Conservation (phyloP, 2,113 vertebrate species). For the Nothoprocta perdicaria region DNA sequence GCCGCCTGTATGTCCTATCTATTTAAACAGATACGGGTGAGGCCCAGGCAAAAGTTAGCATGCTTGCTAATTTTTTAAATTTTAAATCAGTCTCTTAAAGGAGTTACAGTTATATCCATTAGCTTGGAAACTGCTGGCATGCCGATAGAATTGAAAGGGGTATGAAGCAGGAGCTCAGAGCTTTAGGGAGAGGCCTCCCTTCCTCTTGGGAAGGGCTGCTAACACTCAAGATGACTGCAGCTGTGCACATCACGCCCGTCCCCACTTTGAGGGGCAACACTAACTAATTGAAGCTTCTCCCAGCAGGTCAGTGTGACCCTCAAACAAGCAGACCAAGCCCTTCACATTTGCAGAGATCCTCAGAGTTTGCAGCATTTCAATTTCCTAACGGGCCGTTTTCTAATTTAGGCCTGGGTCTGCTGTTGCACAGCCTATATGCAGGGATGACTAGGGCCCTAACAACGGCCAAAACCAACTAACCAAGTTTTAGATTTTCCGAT, state of each 20-base stretch:
- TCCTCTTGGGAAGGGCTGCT: background rate
- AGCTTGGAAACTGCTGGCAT: background rate
- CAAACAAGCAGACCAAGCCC: background rate
- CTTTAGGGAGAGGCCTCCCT: background rate
- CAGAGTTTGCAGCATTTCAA: background rate
- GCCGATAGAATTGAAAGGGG: background rate
- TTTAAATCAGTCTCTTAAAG: background rate
- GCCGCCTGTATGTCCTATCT: background rate
- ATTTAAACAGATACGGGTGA: background rate
- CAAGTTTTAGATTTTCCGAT: background rate
- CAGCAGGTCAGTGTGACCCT: background rate
- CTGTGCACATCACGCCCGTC: background rate
- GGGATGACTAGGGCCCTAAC: background rate
- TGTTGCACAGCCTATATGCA: rapidly evolving
- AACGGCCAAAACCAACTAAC: rapidly evolving
- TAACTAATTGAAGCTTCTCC: background rate
- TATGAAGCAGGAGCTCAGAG: background rate
- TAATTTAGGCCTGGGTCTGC: rapidly evolving
- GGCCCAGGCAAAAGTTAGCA: background rate
- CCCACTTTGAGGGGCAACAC: background rate
- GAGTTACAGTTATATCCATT: background rate
- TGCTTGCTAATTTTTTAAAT: background rate
- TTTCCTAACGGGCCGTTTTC: background rate
- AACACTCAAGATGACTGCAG: background rate
- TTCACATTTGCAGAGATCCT: background rate